Conservation (phyloP, 2,888 invertebrate species). For the Ectemnius continuus region DNA sequence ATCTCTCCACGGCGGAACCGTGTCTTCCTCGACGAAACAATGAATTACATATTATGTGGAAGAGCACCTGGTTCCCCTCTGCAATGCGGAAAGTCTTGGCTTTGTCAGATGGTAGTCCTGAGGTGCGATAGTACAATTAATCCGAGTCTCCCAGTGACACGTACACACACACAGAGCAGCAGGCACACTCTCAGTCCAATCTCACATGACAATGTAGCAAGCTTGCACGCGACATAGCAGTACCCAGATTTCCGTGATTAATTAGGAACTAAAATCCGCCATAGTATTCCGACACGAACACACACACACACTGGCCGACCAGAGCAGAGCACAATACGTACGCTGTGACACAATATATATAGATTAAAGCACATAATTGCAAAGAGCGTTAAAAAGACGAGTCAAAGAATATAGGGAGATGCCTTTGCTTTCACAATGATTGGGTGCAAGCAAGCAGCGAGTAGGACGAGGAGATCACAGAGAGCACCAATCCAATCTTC, state of each 20-base stretch:
- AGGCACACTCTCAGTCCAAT: background rate
- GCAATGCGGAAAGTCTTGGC: conserved; percentile 53
- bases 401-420: background rate
- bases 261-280: background rate
- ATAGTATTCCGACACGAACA: too few species aligned
- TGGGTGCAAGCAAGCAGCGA: background rate
- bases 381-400: background rate
- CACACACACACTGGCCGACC: too few species aligned
- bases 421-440: background rate
- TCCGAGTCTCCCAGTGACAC: background rate
- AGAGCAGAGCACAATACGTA: too few species aligned
- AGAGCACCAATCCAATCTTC: background rate
- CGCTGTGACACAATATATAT: too few species aligned
- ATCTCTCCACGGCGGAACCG: conserved; percentile 38
- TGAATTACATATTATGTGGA: conserved; percentile 68
- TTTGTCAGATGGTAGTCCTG: background rate
- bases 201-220: conserved; percentile 2
- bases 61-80: conserved; percentile 49
- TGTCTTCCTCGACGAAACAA: conserved; percentile 61
- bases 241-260: background rate
- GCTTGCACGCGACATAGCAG: conserved; percentile 7
- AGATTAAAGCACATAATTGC: background rate
- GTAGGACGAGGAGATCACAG: background rate
- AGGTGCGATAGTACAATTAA: background rate
- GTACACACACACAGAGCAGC: background rate